phyloP scores from a whole-genome alignment of 2,113 vertebrate genomes.

The Emberiza fucata region DNA sequence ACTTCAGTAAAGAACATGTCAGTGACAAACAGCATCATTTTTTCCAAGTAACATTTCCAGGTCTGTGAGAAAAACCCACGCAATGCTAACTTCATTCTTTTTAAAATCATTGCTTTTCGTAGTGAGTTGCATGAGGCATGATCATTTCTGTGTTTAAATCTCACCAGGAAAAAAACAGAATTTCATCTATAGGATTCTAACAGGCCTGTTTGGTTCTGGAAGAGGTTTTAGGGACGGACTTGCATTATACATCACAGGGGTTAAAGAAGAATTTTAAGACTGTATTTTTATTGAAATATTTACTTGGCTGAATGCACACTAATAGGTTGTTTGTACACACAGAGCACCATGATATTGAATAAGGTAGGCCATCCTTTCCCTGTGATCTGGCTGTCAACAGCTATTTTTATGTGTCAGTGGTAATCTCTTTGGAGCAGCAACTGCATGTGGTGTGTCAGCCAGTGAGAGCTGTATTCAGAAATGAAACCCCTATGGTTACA shows the following conservation, averaged over 20 bases:
- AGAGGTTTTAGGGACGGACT: neutral
- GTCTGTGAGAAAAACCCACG: neutral
- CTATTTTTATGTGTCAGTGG: neutral
- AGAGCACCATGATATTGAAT: neutral
- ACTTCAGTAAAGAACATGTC: neutral
- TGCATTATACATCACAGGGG: neutral
- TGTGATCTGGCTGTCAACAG: neutral
- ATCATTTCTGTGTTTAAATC: neutral
- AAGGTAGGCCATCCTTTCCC: neutral
- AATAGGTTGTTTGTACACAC: neutral
- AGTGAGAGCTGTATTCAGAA: neutral
- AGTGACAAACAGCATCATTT: neutral
- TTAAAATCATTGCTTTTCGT: neutral
- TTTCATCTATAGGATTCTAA: neutral
- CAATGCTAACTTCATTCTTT: neutral
- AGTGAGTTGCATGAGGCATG: neutral
- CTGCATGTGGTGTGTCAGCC: neutral
- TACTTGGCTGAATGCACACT: neutral
- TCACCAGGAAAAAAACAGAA: neutral
- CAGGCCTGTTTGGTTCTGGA: neutral
- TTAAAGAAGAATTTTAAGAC: neutral
- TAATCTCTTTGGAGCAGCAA: neutral
- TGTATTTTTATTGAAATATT: neutral
- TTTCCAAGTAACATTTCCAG: neutral
- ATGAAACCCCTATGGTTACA: neutral